phyloP scores from a whole-genome alignment of 1,140 invertebrate genomes.

The Catajapyx aquilonaris region DNA sequence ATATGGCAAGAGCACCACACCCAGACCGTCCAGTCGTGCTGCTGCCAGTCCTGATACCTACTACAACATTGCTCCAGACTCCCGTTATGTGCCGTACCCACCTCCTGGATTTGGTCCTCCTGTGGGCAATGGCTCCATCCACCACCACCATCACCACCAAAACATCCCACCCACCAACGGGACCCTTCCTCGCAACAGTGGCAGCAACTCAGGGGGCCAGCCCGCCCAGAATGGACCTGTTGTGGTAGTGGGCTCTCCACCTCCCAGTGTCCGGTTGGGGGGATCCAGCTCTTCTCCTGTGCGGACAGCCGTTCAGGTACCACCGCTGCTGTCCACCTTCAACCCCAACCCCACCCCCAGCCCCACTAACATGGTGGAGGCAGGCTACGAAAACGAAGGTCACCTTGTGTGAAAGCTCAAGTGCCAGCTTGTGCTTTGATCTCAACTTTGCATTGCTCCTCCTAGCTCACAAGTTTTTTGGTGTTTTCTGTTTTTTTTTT shows the following conservation, averaged over 20 bases:
- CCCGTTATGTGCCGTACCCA: conserved; percentile 21
- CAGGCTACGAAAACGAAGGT: conserved; percentile 18
- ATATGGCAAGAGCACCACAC: conserved; percentile 13
- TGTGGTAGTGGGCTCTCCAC: conserved; percentile 10
- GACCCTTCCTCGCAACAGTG: conserved; percentile 16
- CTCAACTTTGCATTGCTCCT: too few species aligned
- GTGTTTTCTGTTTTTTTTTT: too few species aligned
- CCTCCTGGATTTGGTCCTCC: conserved; percentile 17
- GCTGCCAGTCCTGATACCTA: conserved; percentile 13
- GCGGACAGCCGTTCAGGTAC: conserved; percentile 11
- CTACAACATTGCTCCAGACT: conserved; percentile 20
- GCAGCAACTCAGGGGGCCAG: conserved; percentile 9
- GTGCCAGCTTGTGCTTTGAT: too few species aligned
- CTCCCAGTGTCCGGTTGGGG: conserved; percentile 8
- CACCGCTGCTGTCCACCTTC: conserved; percentile 21
- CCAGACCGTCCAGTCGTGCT: conserved; percentile 11
- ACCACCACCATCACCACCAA: conserved; percentile 11
- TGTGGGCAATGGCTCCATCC: conserved; percentile 15
- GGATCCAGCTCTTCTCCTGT: conserved; percentile 11
- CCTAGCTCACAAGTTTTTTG: too few species aligned
- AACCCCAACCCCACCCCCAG: conserved; percentile 16
- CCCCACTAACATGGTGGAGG: neutral
- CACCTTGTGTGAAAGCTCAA: conserved; percentile 23
- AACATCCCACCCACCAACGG: conserved; percentile 16
- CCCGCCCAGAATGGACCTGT: conserved; percentile 6